phyloP scores from a whole-genome alignment of 2,888 invertebrate species.

The Tridacna crocea region DNA sequence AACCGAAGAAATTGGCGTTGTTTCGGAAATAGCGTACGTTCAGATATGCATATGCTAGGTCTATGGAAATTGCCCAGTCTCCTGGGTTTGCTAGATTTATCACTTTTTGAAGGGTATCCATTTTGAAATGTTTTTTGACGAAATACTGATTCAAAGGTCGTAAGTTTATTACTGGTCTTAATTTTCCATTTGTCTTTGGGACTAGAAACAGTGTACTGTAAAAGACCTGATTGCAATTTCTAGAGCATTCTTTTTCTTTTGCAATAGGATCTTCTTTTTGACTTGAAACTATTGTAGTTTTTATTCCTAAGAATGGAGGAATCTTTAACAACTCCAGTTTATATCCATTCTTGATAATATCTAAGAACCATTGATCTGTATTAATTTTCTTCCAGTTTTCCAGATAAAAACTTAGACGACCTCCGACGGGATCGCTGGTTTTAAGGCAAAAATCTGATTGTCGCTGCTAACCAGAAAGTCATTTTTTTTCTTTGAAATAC shows the following conservation, averaged over 20 bases:
- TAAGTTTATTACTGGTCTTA: too few species aligned
- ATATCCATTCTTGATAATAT: conserved; percentile 41
- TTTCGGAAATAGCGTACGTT: too few species aligned
- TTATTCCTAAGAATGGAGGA: conserved; percentile 37
- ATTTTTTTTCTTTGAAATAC: conserved; percentile 6
- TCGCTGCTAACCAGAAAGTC: conserved; percentile 2
- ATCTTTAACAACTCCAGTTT: conserved; percentile 42
- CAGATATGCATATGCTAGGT: too few species aligned
- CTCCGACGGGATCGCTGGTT: conserved; percentile 52
- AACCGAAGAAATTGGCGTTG: conserved; percentile 49
- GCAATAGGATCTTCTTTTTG: too few species aligned
- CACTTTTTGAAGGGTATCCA: neutral
- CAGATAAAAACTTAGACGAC: conserved; percentile 43
- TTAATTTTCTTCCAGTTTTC: conserved; percentile 48
- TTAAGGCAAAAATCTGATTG: neutral
- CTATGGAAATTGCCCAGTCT: conserved; percentile 41
- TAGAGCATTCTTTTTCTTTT: conserved; percentile 42
- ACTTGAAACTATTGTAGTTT: conserved; percentile 19
- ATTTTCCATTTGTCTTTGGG: too few species aligned
- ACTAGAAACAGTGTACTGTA: conserved; percentile 46
- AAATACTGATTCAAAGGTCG: too few species aligned
- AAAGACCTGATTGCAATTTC: conserved; percentile 40
- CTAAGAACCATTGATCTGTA: conserved; percentile 47
- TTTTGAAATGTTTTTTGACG: too few species aligned
- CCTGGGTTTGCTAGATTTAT: neutral